Evolutionary conservation across 2,797 vertebrate genomes (phyloP).

Genomic region (Semaprochilodus insignis): DNA sequence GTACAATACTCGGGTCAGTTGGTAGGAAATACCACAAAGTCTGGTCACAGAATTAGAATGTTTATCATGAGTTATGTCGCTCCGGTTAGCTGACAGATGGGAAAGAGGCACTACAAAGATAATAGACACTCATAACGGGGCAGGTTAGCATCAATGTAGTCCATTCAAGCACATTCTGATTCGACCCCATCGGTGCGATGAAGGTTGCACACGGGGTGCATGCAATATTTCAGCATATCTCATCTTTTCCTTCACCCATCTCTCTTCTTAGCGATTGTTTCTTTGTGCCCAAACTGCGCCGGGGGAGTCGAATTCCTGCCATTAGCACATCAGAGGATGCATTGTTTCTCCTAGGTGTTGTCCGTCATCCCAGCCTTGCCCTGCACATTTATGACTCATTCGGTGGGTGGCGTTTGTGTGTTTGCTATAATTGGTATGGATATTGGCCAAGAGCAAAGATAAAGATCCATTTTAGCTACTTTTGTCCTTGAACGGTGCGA

Average conservation of each 20-base stretch:
- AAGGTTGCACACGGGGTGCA: conserved; percentile 11
- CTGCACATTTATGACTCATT: conserved; percentile 75
- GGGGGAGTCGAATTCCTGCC: conserved; percentile 9
- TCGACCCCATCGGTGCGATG: neutral
- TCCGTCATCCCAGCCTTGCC: conserved; percentile 59
- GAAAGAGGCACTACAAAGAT: neutral
- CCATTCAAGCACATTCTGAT: neutral
- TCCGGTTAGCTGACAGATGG: neutral
- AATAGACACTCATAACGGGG: neutral
- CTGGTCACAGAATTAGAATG: neutral
- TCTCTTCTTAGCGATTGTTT: conserved; percentile 16
- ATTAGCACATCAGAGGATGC: conserved; percentile 46
- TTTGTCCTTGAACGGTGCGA: conserved; percentile 84
- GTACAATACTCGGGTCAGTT: no score
- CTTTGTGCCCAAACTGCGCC: neutral
- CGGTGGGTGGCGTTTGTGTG: conserved; percentile 64
- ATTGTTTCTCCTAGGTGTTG: conserved; percentile 18
- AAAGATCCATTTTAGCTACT: conserved; percentile 83
- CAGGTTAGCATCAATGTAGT: neutral
- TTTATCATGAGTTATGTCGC: neutral
- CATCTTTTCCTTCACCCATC: conserved; percentile 8
- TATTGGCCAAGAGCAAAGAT: conserved; percentile 84
- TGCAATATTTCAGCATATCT: conserved; percentile 13
- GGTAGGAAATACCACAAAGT: no score
- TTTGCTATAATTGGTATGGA: conserved; percentile 82